Conservation (phyloP, 1,140 invertebrate species). For the Fopius arisanus region DNA sequence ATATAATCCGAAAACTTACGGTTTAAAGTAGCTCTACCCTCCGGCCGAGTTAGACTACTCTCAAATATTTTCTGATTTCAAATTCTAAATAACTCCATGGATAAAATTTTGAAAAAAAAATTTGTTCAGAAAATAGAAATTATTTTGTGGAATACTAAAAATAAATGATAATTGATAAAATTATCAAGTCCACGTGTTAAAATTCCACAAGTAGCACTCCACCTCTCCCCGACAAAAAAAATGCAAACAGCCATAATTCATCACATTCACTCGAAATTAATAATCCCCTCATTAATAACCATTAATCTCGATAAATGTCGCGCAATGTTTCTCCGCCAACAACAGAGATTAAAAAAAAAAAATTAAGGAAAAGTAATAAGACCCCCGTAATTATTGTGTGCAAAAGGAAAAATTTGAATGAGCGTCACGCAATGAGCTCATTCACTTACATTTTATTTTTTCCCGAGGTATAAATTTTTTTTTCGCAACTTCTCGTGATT, state of each 20-base stretch:
- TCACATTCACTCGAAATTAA: not conserved
- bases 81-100: too few relatives aligned
- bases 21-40: too few relatives aligned
- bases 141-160: too few relatives aligned
- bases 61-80: too few relatives aligned
- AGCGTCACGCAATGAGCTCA: constrained; percentile 1
- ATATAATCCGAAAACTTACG: constrained; percentile 8
- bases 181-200: too few relatives aligned
- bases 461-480: not conserved
- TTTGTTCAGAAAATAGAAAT: too few relatives aligned
- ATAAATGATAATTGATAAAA: not conserved
- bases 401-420: not conserved
- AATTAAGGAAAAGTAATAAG: not conserved
- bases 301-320: not conserved
- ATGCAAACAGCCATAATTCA: not conserved
- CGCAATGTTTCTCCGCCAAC: not conserved
- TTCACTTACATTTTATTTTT: not conserved
- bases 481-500: not conserved
- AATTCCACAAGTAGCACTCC: too few relatives aligned
- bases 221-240: too few relatives aligned
- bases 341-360: not conserved
- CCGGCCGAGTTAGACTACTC: too few relatives aligned
- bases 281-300: not conserved
- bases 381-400: not conserved
- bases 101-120: too few relatives aligned